These are phyloP conservation scores for Amyelois transitella DNA, from an alignment of 1,140 invertebrate species.

Conservation along the genomic window DNA sequence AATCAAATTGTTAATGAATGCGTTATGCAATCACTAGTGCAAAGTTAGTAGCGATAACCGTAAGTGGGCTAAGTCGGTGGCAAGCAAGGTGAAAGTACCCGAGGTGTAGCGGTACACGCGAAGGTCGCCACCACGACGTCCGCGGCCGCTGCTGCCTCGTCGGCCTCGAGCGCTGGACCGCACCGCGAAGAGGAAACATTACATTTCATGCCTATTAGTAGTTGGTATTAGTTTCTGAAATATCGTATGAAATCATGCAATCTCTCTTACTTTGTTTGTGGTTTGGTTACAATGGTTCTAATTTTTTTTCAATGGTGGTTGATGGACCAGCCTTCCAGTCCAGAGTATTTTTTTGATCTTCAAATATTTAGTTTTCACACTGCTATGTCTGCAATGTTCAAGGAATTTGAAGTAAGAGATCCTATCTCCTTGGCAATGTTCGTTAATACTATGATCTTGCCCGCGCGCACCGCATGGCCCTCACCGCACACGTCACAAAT, in stretches of 20 bases:
- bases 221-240: too few species aligned
- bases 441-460: background rate
- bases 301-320: too few species aligned
- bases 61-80: slow-evolving; percentile 41
- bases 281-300: background rate
- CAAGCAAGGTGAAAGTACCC: slow-evolving; percentile 55
- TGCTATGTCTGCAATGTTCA: too few species aligned
- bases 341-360: too few species aligned
- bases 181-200: background rate
- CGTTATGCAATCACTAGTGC: background rate
- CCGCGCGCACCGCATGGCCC: slow-evolving; percentile 6
- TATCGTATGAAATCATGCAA: too few species aligned
- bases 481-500: slow-evolving; percentile 16
- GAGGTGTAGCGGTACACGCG: slow-evolving; percentile 17
- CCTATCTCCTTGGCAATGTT: too few species aligned
- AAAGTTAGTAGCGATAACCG: slow-evolving; percentile 21
- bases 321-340: too few species aligned
- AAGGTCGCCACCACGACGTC: slow-evolving; percentile 27
- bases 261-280: background rate
- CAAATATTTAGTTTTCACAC: too few species aligned
- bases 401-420: too few species aligned
- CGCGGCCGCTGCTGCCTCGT: slow-evolving; percentile 1
- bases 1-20: background rate
- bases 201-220: background rate
- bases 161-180: background rate